These are phyloP conservation scores for Cartodere bifasciata DNA, from an alignment of 2,888 invertebrate species.

Conservation along the genomic window DNA sequence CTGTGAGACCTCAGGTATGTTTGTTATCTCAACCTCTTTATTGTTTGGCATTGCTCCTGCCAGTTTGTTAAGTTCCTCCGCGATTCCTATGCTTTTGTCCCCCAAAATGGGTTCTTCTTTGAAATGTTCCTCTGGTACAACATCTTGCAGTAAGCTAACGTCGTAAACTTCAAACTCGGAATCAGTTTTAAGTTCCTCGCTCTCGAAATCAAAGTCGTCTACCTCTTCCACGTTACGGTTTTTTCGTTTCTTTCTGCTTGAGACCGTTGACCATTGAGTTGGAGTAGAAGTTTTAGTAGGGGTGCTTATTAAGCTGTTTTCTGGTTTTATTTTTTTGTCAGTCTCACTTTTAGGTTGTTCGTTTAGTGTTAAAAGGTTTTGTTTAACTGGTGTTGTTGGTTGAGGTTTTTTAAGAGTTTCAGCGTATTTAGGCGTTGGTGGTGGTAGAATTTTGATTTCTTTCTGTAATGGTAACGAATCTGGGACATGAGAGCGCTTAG, in stretches of 20 bases:
- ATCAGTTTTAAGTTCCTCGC: constrained; percentile 13
- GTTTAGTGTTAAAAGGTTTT: neutral
- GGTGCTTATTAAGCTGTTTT: no score
- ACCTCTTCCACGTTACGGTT: constrained; percentile 24
- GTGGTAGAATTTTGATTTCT: constrained; percentile 4
- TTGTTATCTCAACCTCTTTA: no score
- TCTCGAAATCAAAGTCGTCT: neutral
- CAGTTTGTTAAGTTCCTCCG: no score
- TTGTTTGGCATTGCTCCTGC: no score
- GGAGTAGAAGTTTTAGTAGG: constrained; percentile 10
- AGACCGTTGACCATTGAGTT: constrained; percentile 33
- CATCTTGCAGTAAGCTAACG: constrained; percentile 23
- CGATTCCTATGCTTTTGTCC: no score
- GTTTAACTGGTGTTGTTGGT: constrained; percentile 3
- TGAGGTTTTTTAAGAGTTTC: constrained; percentile 13
- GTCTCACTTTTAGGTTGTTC: constrained; percentile 1
- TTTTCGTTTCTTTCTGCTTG: constrained; percentile 31
- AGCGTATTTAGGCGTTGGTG: constrained; percentile 11
- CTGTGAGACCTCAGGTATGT: no score
- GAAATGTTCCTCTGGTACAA: constrained; percentile 17
- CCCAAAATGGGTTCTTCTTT: constrained; percentile 8
- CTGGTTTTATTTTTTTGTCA: constrained; percentile 9
- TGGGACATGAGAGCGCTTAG: no score
- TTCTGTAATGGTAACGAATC: constrained; percentile 1
- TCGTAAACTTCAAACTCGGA: constrained; percentile 26